Conservation (phyloP, 2,113 vertebrate genomes). For the Bothrops jararaca region DNA sequence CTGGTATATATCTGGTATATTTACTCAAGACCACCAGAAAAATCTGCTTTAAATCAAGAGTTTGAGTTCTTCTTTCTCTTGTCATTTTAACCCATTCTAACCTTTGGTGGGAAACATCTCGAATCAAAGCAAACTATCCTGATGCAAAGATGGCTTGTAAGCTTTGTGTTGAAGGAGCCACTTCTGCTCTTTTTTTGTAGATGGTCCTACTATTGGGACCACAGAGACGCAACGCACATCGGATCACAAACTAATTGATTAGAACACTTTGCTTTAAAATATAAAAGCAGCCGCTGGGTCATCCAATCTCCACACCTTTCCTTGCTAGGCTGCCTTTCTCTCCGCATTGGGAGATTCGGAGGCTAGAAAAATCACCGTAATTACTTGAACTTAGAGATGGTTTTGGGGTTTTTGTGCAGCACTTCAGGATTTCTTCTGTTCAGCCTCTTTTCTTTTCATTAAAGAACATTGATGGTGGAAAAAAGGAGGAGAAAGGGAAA, state of each 20-base stretch:
- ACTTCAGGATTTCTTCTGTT: constrained; percentile 19
- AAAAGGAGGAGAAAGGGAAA: neutral
- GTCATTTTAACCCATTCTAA: neutral
- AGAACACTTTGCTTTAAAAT: neutral
- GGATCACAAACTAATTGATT: neutral
- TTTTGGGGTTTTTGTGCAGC: neutral
- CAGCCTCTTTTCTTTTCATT: constrained; percentile 33
- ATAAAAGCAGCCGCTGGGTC: neutral
- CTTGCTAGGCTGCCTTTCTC: neutral
- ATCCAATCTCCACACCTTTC: neutral
- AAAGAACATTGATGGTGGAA: constrained; percentile 4
- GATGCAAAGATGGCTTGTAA: neutral
- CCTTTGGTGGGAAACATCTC: neutral
- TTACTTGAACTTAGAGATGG: constrained; percentile 32
- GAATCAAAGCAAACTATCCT: neutral
- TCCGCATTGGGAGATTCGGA: neutral
- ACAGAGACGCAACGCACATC: neutral
- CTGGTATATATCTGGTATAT: no score
- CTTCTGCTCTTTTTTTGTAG: neutral
- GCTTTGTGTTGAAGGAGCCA: neutral
- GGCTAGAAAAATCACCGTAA: constrained; percentile 19
- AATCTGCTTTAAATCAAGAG: neutral
- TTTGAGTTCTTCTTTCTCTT: neutral
- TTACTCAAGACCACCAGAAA: neutral
- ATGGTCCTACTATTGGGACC: neutral